A percentile compares a stretch with the other conserved stretches of the same genome.
Evolutionary conservation across 2,113 vertebrate genomes (phyloP).

Genomic region (Megalops atlanticus): DNA sequence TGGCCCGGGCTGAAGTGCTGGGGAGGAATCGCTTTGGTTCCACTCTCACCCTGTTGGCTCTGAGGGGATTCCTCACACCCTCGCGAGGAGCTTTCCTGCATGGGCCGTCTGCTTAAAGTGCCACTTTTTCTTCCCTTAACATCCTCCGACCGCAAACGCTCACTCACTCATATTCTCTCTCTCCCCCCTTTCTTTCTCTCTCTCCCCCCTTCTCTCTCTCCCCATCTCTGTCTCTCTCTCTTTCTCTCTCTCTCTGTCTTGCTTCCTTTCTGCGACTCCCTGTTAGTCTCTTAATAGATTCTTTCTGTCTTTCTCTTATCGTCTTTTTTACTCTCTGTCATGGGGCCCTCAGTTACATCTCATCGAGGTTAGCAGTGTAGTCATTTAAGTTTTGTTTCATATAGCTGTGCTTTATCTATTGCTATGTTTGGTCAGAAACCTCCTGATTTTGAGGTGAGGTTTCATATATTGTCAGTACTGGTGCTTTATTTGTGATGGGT

Average conservation of each 20-base stretch:
- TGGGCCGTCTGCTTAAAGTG: conserved; percentile 15
- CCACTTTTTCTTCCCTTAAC: conserved; percentile 4
- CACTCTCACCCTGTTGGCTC: conserved; percentile 8
- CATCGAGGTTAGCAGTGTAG: background rate
- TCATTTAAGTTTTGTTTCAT: background rate
- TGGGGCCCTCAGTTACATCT: background rate
- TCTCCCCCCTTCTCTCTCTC: background rate
- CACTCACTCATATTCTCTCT: background rate
- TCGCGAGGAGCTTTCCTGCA: conserved; percentile 8
- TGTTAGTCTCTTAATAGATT: no score
- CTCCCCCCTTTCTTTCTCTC: background rate
- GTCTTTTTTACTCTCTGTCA: background rate
- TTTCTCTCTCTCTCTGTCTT: conserved; percentile 6
- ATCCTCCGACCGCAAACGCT: background rate
- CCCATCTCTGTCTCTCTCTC: background rate
- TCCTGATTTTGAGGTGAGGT: background rate
- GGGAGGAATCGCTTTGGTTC: conserved; percentile 18
- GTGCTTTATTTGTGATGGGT: background rate
- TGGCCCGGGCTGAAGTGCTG: conserved; percentile 38
- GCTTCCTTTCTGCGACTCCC: background rate
- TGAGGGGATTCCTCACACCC: conserved; percentile 31
- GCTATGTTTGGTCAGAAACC: background rate
- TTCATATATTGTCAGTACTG: background rate
- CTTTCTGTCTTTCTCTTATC: background rate
- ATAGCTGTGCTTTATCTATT: background rate